phyloP scores from a whole-genome alignment of 2,113 vertebrate species.

The Accipiter cooperii region DNA sequence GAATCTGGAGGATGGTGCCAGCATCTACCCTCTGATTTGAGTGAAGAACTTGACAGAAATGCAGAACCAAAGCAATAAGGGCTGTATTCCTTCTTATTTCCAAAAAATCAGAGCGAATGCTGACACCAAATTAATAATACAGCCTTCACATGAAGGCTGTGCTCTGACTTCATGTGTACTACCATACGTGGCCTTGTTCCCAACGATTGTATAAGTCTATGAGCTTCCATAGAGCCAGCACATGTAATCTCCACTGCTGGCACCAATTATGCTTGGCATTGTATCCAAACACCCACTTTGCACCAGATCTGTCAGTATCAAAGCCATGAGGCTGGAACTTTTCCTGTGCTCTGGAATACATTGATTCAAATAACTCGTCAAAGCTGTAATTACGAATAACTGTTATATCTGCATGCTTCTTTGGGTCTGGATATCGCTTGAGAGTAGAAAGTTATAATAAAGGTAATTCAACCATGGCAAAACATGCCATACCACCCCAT shows the following conservation, averaged over 20 bases:
- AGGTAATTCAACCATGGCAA: neutral
- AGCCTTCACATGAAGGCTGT: neutral
- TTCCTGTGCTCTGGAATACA: conserved; percentile 55
- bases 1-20: conserved; percentile 63
- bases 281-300: conserved; percentile 60
- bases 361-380: conserved; percentile 47
- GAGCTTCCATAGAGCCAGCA: neutral
- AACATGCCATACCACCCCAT: no score
- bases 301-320: conserved; percentile 60
- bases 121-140: neutral
- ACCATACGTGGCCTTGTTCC: neutral
- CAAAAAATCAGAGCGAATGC: neutral
- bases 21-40: conserved; percentile 54
- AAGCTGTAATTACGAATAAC: conserved; percentile 42
- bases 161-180: neutral
- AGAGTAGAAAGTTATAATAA: neutral
- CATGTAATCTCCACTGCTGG: conserved; percentile 41
- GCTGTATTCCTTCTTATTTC: neutral
- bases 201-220: neutral
- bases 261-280: conserved; percentile 54
- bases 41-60: conserved; percentile 53
- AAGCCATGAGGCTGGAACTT: conserved; percentile 52
- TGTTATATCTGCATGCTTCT: conserved; percentile 9
- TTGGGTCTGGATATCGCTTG: neutral
- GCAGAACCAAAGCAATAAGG: conserved; percentile 26